Conservation (phyloP, 2,113 vertebrate species). For the Illadopsis cleaveri region DNA sequence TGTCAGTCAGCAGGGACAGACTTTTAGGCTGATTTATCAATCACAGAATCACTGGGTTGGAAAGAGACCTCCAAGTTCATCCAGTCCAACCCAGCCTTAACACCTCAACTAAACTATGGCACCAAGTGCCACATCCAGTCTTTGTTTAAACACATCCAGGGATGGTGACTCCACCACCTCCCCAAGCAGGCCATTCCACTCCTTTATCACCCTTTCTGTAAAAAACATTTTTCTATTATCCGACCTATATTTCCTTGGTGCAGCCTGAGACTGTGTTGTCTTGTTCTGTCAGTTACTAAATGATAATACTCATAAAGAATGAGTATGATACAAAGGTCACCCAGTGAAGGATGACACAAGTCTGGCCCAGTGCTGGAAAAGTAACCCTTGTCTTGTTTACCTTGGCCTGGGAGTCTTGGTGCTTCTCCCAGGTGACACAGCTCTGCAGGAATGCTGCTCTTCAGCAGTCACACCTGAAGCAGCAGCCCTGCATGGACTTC, state of each 20-base stretch:
- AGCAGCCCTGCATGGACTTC: not conserved
- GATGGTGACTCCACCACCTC: not conserved
- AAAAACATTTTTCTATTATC: not conserved
- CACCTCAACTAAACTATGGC: not conserved
- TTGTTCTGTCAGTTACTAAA: not conserved
- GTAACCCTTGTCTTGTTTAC: fast-evolving
- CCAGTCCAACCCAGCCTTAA: not conserved
- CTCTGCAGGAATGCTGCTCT: not conserved
- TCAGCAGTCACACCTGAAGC: not conserved
- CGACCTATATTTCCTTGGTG: not conserved
- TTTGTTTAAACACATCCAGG: not conserved
- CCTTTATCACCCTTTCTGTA: not conserved
- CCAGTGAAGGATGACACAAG: not conserved
- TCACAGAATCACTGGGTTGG: not conserved
- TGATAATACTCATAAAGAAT: not conserved
- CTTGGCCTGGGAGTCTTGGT: not conserved
- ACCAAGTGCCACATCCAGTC: not conserved
- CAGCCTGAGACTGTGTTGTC: not conserved
- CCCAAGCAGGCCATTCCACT: not conserved
- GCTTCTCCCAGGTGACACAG: not conserved
- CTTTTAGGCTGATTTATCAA: not conserved
- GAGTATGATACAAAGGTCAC: not conserved
- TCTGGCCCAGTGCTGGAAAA: not conserved
- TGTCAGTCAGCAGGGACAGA: not conserved
- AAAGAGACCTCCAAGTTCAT: not conserved